These are phyloP conservation scores for Selenia dentaria DNA, from an alignment of 2,888 invertebrate species.

Conservation along the genomic window DNA sequence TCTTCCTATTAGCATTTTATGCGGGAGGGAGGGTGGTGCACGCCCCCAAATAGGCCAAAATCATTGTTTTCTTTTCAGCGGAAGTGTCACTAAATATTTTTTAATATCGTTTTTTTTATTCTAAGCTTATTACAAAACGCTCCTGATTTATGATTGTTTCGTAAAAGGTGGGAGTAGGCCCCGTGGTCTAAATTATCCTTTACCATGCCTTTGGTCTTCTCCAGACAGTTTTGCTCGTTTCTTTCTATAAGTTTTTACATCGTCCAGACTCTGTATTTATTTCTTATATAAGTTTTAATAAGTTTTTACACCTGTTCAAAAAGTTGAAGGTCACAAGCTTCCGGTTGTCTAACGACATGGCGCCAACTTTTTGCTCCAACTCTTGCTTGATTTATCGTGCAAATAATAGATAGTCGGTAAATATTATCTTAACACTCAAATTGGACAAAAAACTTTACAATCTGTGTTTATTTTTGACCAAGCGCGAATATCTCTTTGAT, in stretches of 20 bases:
- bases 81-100: no score
- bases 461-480: neutral
- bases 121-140: no score
- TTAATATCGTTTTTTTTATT: no score
- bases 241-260: neutral
- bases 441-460: constrained; percentile 1
- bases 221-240: no score
- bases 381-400: constrained; percentile 20
- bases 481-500: neutral
- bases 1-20: no score
- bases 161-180: no score
- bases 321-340: constrained; percentile 45
- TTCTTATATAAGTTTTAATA: neutral
- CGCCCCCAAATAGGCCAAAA: no score
- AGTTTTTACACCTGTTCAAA: constrained; percentile 3
- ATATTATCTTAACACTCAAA: constrained; percentile 12
- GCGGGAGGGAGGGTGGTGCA: no score
- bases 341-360: constrained; percentile 39
- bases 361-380: constrained; percentile 52
- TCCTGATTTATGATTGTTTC: no score
- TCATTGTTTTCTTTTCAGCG: no score
- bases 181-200: no score
- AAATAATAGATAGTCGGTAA: constrained; percentile 16
- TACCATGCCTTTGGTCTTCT: no score
- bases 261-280: neutral